A percentile compares a stretch with the other conserved stretches of the same genome.
Evolutionary conservation across 1,140 invertebrate genomes (phyloP).

Genomic region (Drosophila melanica): DNA sequence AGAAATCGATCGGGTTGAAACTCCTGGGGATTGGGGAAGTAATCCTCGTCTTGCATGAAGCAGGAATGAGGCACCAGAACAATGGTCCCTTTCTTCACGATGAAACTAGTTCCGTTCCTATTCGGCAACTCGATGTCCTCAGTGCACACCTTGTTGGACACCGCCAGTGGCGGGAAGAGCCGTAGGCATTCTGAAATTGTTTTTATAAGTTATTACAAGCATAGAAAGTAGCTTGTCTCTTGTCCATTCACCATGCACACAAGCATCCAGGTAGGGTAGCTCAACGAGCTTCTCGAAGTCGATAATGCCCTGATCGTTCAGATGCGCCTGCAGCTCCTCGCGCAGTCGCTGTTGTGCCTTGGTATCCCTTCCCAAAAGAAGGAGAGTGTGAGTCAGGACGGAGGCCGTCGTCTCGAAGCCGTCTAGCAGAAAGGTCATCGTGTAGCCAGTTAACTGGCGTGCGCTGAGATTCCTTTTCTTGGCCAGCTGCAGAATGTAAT

Average conservation of each 20-base stretch:
- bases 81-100: constrained; percentile 84
- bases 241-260: constrained; percentile 55
- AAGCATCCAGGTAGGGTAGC: constrained; percentile 71
- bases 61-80: constrained; percentile 85
- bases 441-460: constrained; percentile 39
- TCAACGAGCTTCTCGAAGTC: constrained; percentile 65
- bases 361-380: constrained; percentile 52
- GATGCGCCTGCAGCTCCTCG: constrained; percentile 73
- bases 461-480: constrained; percentile 63
- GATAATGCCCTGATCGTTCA: constrained; percentile 42
- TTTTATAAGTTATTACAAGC: neutral
- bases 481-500: constrained; percentile 77
- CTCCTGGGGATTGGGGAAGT: constrained; percentile 88
- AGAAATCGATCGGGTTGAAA: constrained; percentile 89
- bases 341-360: constrained; percentile 54
- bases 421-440: constrained; percentile 75
- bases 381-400: constrained; percentile 47
- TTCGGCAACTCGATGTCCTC: constrained; percentile 61
- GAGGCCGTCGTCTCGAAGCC: constrained; percentile 78
- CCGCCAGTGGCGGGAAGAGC: constrained; percentile 41
- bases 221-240: neutral
- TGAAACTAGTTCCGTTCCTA: constrained; percentile 48
- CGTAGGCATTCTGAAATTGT: constrained; percentile 53
- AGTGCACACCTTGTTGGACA: constrained; percentile 62
- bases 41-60: constrained; percentile 86